Percentiles rank a stretch among this genome's conserved stretches.
phyloP scores from a whole-genome alignment of 1,140 invertebrate species.

The Helicoverpa zea region DNA sequence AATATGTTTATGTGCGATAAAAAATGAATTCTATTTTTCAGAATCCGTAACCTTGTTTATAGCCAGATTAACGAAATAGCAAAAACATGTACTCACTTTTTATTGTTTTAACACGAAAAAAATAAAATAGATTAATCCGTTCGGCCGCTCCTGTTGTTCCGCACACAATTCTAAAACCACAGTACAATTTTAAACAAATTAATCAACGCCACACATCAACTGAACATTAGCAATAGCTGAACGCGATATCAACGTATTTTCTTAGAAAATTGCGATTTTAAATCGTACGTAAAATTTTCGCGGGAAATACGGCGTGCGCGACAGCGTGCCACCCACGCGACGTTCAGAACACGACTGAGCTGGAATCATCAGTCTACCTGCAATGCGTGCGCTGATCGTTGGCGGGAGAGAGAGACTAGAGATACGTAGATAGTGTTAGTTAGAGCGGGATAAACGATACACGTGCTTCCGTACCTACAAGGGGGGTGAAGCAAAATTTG shows the following conservation, averaged over 20 bases:
- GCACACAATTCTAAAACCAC: slow-evolving; percentile 37
- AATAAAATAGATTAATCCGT: slow-evolving; percentile 33
- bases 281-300: slow-evolving; percentile 79
- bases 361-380: slow-evolving; percentile 71
- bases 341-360: slow-evolving; percentile 73
- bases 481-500: slow-evolving; percentile 74
- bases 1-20: no score
- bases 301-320: slow-evolving; percentile 67
- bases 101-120: slow-evolving; percentile 27
- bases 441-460: slow-evolving; percentile 63
- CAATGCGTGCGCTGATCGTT: slow-evolving; percentile 83
- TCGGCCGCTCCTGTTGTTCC: slow-evolving; percentile 1
- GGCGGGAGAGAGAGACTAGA: slow-evolving; percentile 61
- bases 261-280: slow-evolving; percentile 48
- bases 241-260: slow-evolving; percentile 29
- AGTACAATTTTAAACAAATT: slow-evolving; percentile 52
- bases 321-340: slow-evolving; percentile 69
- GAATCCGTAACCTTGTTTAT: not conserved
- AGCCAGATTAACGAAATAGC: not conserved
- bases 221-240: slow-evolving; percentile 55
- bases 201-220: slow-evolving; percentile 64
- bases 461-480: slow-evolving; percentile 74
- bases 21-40: not conserved
- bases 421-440: slow-evolving; percentile 48
- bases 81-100: slow-evolving; percentile 44